Conservation (phyloP, 1,140 invertebrate species). For the Pseudoatta argentina region DNA sequence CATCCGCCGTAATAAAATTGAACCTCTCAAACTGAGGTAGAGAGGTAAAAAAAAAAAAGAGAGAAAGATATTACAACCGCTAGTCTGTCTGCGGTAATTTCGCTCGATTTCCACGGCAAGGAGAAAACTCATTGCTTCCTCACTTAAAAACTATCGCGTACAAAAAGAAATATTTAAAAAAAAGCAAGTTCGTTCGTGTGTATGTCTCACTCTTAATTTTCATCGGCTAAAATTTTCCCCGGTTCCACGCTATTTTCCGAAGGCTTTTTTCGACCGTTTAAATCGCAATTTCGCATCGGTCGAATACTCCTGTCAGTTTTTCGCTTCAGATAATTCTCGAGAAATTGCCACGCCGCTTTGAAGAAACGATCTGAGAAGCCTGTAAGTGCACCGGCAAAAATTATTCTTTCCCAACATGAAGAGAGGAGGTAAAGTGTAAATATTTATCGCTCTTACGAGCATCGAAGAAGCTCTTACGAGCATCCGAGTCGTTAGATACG, state of each 20-base stretch:
- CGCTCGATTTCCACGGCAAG: slow-evolving; percentile 27
- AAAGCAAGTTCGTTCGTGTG: slow-evolving; percentile 7
- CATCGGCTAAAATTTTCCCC: slow-evolving; percentile 12
- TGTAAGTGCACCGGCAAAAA: slow-evolving; percentile 9
- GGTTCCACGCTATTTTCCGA: not conserved
- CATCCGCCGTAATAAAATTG: slow-evolving; percentile 60
- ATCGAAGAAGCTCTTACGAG: not conserved
- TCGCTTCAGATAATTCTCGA: slow-evolving; percentile 7
- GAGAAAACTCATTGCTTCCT: slow-evolving; percentile 7
- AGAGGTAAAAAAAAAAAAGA: not conserved
- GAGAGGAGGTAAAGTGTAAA: slow-evolving; percentile 2
- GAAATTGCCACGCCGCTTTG: slow-evolving; percentile 5
- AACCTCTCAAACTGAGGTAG: slow-evolving; percentile 36
- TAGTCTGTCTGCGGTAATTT: slow-evolving; percentile 33
- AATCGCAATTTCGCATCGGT: slow-evolving; percentile 33
- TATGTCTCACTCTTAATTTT: slow-evolving; percentile 8
- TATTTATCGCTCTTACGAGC: slow-evolving; percentile 31
- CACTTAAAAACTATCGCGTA: slow-evolving; percentile 17
- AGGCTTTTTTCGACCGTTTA: slow-evolving; percentile 7
- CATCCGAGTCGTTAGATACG: slow-evolving; percentile 3
- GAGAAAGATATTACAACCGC: slow-evolving; percentile 38
- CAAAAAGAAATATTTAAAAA: slow-evolving; percentile 10
- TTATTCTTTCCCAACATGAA: slow-evolving; percentile 27
- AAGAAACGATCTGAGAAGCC: not conserved
- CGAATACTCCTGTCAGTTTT: slow-evolving; percentile 22